Base-by-base conservation (phyloP, 2,888 invertebrate genomes). In the Alitta virens region DNA sequence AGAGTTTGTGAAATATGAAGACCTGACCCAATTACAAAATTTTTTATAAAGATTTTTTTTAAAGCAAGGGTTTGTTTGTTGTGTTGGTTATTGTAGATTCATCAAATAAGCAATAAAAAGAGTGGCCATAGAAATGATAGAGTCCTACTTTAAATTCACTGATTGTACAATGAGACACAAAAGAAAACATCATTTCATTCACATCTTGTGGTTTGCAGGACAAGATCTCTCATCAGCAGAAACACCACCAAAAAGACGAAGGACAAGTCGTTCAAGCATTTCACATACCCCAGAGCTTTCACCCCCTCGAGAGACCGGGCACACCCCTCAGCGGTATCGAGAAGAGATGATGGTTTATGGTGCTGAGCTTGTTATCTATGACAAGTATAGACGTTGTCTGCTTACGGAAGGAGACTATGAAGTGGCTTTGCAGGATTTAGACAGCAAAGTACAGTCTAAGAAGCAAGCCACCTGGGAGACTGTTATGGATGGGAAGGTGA, bases 351-450 rank as follows among this genome's bases (percentile, higher is more conserved):
- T 52, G 42, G 53, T 51, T 16, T 67, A 65, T 24, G 54, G 51
- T 14, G 57, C 63, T n/a, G 63, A 68, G 58, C 83, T 96, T 62
- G 89, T 91, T 63, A 89, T 95, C 33, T 94, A 92, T 77, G 94
- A 95, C 80, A 92, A 92, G 78, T 89, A 92, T 75, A 91, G 90
- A 76, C 88, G 92, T 18, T 94, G 94, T 78, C 85, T 92, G 60
- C 85, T 94, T 56, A 90, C 89, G 0, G 92, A 92, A 71, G 95
- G 94, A 2, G 92, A 94, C 78, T 95, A 96, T 82, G 94, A 94
- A 78, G 84, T 95, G 63, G 89, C 90, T 56, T 83, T 95, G 50
- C 49, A 62, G 9, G 63, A 52, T 73, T 86, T 65, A 40, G 72
- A 64, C 40, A 68, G 67, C 24, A 75, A 84, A 77, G 83, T 83